A percentile compares a stretch with the other conserved stretches of the same genome.
phyloP scores from a whole-genome alignment of 1,140 invertebrate genomes.

The Saxidomus purpurata region DNA sequence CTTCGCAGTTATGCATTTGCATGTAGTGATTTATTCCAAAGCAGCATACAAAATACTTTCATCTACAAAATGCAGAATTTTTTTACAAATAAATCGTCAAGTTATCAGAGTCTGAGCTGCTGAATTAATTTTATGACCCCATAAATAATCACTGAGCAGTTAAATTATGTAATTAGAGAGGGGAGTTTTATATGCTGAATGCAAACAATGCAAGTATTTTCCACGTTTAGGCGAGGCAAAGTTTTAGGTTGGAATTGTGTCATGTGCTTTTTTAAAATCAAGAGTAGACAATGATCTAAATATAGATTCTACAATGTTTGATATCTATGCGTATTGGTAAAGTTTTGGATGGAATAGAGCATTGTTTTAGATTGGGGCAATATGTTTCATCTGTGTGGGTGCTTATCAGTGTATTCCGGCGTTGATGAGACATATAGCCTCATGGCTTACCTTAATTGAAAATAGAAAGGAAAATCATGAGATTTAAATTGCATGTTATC shows the following conservation, averaged over 20 bases:
- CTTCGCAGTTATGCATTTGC: background rate
- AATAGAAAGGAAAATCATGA: too few relatives aligned
- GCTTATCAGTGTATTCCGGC: too few relatives aligned
- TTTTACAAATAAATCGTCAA: background rate
- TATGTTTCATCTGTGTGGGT: too few relatives aligned
- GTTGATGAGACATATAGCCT: too few relatives aligned
- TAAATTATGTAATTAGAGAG: background rate
- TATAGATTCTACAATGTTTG: too few relatives aligned
- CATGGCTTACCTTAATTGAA: too few relatives aligned
- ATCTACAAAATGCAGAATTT: background rate
- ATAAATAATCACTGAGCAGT: background rate
- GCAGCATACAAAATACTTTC: background rate
- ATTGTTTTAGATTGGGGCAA: too few relatives aligned
- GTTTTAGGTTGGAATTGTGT: background rate
- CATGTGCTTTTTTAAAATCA: background rate
- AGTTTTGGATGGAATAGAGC: too few relatives aligned
- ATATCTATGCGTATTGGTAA: too few relatives aligned
- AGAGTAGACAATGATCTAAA: too few relatives aligned
- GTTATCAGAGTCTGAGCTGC: background rate
- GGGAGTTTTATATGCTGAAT: background rate
- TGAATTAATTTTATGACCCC: background rate
- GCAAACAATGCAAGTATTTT: background rate
- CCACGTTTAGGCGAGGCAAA: background rate
- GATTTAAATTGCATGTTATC: too few relatives aligned
- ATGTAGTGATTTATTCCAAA: background rate